A percentile compares a stretch with the other conserved stretches of the same genome.
phyloP scores from a whole-genome alignment of 1,140 invertebrate genomes.

The Coptotermes formosanus region DNA sequence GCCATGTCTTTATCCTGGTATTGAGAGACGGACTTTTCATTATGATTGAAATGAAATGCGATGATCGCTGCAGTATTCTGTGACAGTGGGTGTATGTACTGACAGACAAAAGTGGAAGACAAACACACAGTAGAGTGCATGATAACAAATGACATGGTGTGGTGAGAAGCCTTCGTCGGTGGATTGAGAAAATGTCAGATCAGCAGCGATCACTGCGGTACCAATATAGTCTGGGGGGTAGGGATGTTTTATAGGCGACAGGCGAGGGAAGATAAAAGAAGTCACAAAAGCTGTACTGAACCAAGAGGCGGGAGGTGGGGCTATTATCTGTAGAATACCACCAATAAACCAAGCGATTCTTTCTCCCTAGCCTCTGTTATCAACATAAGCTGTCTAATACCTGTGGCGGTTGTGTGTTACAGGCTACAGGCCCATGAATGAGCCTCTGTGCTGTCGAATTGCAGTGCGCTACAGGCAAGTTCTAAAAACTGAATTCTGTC shows the following conservation, averaged over 20 bases:
- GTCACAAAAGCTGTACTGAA: background rate
- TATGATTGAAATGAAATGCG: background rate
- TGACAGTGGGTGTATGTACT: background rate
- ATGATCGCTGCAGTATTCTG: background rate
- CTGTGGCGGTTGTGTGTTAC: background rate
- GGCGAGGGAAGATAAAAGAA: slow-evolving; percentile 11
- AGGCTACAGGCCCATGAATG: background rate
- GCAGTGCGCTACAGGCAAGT: background rate
- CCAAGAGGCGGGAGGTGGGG: too few relatives aligned
- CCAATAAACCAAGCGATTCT: background rate
- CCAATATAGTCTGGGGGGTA: background rate
- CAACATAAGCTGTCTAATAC: background rate
- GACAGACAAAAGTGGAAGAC: background rate
- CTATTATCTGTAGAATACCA: slow-evolving; percentile 3
- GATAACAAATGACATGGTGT: background rate
- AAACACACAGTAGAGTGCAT: background rate
- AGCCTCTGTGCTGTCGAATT: background rate
- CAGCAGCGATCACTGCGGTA: background rate
- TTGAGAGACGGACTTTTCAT: background rate
- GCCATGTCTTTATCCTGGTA: background rate
- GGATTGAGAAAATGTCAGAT: background rate
- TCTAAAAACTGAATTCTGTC: background rate
- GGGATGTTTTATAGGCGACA: background rate
- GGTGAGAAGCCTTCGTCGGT: too few relatives aligned
- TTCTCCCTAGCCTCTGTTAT: background rate